Conservation (phyloP, 2,797 vertebrate species). For the Pteronotus mesoamericanus region DNA sequence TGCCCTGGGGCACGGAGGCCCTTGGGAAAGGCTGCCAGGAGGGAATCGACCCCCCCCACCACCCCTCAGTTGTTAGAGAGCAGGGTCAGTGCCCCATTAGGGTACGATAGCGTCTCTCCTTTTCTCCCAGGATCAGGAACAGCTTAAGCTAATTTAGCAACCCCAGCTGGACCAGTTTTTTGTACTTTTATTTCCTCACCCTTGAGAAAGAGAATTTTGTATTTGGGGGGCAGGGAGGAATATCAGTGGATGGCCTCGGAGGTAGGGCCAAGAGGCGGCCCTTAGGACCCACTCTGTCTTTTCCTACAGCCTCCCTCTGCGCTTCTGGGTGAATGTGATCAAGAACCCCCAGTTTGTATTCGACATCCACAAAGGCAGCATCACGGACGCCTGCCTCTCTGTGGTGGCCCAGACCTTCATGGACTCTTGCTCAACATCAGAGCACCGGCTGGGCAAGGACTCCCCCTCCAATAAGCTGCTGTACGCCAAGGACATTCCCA, state of each 20-base stretch:
- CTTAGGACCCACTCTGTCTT: background rate
- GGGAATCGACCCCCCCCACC: background rate
- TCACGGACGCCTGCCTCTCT: slow-evolving; percentile 97
- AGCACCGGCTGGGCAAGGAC: slow-evolving; percentile 97
- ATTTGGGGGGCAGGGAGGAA: background rate
- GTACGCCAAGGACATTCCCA: slow-evolving; percentile 98
- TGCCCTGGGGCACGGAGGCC: background rate
- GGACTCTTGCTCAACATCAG: slow-evolving; percentile 98
- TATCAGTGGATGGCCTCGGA: accelerated
- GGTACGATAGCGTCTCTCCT: background rate
- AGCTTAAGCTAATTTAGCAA: background rate
- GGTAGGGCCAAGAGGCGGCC: accelerated
- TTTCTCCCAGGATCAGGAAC: background rate
- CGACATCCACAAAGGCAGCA: slow-evolving; percentile 99
- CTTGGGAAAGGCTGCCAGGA: background rate
- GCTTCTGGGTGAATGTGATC: slow-evolving; percentile 99
- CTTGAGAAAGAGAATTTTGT: background rate
- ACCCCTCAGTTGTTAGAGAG: background rate
- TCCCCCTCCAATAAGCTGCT: slow-evolving; percentile 98
- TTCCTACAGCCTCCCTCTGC: slow-evolving; percentile 90
- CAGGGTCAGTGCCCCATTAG: background rate
- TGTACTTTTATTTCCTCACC: background rate
- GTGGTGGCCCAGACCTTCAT: slow-evolving; percentile 99
- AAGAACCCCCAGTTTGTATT: slow-evolving; percentile 99
- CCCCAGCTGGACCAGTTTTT: background rate